phyloP scores from a whole-genome alignment of 2,113 vertebrate species.

The Colius striatus region DNA sequence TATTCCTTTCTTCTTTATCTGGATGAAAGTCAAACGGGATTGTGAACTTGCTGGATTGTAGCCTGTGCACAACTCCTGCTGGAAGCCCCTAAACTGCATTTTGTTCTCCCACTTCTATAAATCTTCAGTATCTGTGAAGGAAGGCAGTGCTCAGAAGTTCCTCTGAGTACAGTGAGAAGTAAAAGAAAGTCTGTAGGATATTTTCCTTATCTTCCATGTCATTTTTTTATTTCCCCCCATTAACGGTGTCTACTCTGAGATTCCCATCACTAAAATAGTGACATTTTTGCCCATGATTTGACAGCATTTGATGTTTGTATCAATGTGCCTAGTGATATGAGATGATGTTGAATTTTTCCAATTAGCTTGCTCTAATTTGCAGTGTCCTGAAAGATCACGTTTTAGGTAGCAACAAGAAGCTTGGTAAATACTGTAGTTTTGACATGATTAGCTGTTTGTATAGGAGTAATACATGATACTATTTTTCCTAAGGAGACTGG shows the following conservation, averaged over 20 bases:
- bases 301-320: background rate
- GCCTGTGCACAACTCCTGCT: conserved; percentile 31
- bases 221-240: background rate
- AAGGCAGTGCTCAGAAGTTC: background rate
- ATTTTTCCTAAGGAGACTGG: background rate
- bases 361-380: background rate
- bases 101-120: background rate
- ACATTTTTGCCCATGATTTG: background rate
- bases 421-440: background rate
- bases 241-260: background rate
- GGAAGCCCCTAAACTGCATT: conserved; percentile 22
- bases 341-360: background rate
- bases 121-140: background rate
- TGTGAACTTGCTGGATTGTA: conserved; percentile 35
- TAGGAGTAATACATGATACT: background rate
- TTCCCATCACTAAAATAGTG: background rate
- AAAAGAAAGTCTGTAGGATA: background rate
- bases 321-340: background rate
- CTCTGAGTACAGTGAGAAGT: background rate
- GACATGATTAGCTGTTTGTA: background rate
- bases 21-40: conserved; percentile 48
- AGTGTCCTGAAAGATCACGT: background rate
- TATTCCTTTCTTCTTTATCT: conserved; percentile 49
- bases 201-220: background rate
- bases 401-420: background rate